A percentile compares a stretch with the other conserved stretches of the same genome.
Evolutionary conservation across 2,888 invertebrate species (phyloP).

Genomic region (Oxycera nigricornis): DNA sequence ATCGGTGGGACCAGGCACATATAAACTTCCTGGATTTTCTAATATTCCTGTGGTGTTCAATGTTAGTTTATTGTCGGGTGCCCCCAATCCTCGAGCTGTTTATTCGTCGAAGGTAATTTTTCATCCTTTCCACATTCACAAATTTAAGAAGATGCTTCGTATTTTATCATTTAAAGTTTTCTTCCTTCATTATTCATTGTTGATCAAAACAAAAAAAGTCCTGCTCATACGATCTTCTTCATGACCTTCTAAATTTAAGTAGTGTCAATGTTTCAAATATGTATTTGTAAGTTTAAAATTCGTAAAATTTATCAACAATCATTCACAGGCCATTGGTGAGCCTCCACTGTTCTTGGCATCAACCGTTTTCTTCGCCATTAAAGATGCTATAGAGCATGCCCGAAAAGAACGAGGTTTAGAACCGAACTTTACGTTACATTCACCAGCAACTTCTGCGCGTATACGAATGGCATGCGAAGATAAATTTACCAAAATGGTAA

Average conservation of each 20-base stretch:
- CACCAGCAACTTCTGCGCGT: constrained; percentile 87
- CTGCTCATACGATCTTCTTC: no score
- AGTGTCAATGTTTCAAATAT: no score
- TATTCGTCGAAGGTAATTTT: constrained; percentile 93
- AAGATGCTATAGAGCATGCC: constrained; percentile 83
- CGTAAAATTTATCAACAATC: no score
- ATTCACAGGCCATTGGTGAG: constrained; percentile 88
- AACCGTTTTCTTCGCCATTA: constrained; percentile 89
- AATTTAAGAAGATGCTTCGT: no score
- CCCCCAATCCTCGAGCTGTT: constrained; percentile 87
- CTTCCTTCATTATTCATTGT: no score
- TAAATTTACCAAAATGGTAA: constrained; percentile 78
- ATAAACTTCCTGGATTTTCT: constrained; percentile 92
- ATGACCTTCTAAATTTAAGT: no score
- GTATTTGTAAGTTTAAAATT: no score
- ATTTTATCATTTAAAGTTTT: no score
- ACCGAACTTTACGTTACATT: constrained; percentile 71
- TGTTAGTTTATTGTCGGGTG: constrained; percentile 89
- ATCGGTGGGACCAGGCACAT: constrained; percentile 90
- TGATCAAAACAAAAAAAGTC: no score
- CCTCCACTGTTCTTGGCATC: constrained; percentile 91
- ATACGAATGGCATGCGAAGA: constrained; percentile 92
- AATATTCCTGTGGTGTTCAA: constrained; percentile 93
- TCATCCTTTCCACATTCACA: no score
- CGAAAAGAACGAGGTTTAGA: constrained; percentile 72